A percentile compares a stretch with the other conserved stretches of the same genome.
Evolutionary conservation across 2,888 invertebrate genomes (phyloP).

Genomic region (Drosophila greeni): DNA sequence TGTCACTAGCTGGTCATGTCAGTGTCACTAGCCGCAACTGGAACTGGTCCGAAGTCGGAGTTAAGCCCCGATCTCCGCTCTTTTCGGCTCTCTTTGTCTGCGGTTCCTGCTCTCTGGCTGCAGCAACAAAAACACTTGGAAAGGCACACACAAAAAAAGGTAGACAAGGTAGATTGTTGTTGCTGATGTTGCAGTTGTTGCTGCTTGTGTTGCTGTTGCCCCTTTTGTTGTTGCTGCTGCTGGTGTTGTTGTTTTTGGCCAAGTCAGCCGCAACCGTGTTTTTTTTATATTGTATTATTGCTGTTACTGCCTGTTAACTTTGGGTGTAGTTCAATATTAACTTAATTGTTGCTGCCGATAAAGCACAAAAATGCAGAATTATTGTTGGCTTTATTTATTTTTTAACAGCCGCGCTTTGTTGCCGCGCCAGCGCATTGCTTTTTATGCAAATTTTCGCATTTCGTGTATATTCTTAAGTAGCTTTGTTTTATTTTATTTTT

Average conservation of each 20-base stretch:
- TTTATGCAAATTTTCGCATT: slow-evolving; percentile 46
- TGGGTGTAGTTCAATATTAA: slow-evolving; percentile 68
- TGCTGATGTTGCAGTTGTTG: slow-evolving; percentile 26
- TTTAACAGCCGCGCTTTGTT: slow-evolving; percentile 45
- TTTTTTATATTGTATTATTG: slow-evolving; percentile 33
- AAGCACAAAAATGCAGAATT: slow-evolving; percentile 63
- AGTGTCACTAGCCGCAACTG: slow-evolving; percentile 40
- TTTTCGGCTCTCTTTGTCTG: slow-evolving; percentile 26
- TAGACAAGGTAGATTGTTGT: slow-evolving; percentile 49
- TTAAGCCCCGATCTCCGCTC: slow-evolving; percentile 39
- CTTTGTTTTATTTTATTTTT: slow-evolving; percentile 36
- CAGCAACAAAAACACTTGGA: slow-evolving; percentile 56
- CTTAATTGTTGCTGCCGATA: slow-evolving; percentile 65
- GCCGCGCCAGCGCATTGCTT: slow-evolving; percentile 55
- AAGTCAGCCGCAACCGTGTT: slow-evolving; percentile 58
- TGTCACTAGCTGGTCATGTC: slow-evolving; percentile 69
- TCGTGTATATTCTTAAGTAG: slow-evolving; percentile 39
- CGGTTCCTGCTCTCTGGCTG: slow-evolving; percentile 32
- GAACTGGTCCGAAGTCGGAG: slow-evolving; percentile 49
- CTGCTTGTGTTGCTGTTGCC: slow-evolving; percentile 7
- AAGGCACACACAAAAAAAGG: slow-evolving; percentile 65
- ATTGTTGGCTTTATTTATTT: slow-evolving; percentile 51
- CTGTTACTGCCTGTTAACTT: slow-evolving; percentile 41
- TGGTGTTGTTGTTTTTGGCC: slow-evolving; percentile 49
- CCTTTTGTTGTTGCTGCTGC: slow-evolving; percentile 11